Evolutionary conservation across 2,113 vertebrate genomes (phyloP).

Genomic region (Myxocyprinus asiaticus): DNA sequence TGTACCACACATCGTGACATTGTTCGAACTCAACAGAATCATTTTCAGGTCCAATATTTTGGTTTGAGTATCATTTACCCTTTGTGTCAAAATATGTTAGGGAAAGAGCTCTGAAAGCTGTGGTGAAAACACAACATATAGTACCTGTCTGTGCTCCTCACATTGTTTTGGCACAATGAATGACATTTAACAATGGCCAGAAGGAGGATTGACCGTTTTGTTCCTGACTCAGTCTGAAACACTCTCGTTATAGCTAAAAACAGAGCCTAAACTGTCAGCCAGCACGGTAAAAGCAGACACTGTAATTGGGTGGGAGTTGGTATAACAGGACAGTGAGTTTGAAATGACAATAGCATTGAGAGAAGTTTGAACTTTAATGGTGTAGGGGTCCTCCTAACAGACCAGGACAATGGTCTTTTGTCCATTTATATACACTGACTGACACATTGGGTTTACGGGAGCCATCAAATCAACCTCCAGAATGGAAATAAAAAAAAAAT

Average conservation of each 20-base stretch:
- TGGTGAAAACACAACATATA: conserved; percentile 14
- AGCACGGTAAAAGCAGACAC: conserved; percentile 20
- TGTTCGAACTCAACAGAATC: too few species aligned
- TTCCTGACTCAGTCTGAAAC: conserved; percentile 12
- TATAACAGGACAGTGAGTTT: conserved; percentile 25
- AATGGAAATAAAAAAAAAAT: too few species aligned
- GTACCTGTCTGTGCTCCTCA: conserved; percentile 10
- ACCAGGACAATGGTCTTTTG: too few species aligned
- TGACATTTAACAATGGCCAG: conserved; percentile 36
- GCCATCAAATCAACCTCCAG: too few species aligned
- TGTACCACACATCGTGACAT: too few species aligned
- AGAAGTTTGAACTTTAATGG: conserved; percentile 1
- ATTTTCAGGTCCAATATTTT: background rate
- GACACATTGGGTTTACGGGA: too few species aligned
- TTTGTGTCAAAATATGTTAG: conserved; percentile 7
- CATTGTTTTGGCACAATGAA: conserved; percentile 21
- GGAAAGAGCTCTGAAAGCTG: background rate
- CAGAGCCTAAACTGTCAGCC: conserved; percentile 12
- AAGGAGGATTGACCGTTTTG: conserved; percentile 12
- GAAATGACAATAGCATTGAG: conserved; percentile 8
- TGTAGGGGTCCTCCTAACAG: background rate
- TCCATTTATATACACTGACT: too few species aligned
- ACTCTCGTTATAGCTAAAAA: conserved; percentile 19
- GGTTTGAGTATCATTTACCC: background rate
- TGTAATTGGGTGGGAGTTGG: background rate